Conservation (phyloP, 2,797 vertebrate genomes). For the Leuciscus waleckii region DNA sequence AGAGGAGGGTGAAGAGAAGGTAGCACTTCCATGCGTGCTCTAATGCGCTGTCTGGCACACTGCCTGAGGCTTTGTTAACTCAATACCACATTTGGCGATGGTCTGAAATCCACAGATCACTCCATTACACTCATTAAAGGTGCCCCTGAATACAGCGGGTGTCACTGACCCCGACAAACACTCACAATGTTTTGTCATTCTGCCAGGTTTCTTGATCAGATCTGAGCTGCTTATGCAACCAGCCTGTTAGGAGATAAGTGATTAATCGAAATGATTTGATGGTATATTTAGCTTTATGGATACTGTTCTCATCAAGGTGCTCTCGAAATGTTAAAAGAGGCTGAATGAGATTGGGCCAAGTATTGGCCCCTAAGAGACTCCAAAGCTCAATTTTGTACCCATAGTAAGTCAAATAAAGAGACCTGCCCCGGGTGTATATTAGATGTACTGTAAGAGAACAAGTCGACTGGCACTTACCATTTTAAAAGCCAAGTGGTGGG, state of each 20-base stretch:
- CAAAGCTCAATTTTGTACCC: conserved; percentile 52
- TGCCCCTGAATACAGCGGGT: conserved; percentile 60
- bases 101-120: conserved; percentile 43
- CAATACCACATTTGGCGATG: conserved; percentile 68
- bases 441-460: conserved; percentile 50
- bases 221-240: neutral
- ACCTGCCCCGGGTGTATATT: conserved; percentile 57
- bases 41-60: conserved; percentile 82
- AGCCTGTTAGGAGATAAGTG: neutral
- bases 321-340: conserved; percentile 19
- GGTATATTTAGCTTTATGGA: neutral
- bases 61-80: conserved; percentile 79
- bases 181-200: conserved; percentile 7
- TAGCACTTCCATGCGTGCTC: conserved; percentile 56
- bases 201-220: conserved; percentile 2
- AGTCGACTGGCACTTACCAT: conserved; percentile 43
- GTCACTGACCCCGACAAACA: conserved; percentile 62
- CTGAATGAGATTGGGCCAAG: conserved; percentile 29
- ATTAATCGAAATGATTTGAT: neutral
- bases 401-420: conserved; percentile 50
- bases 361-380: conserved; percentile 37
- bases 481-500: conserved; percentile 49
- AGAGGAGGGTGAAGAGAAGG: conserved; percentile 15
- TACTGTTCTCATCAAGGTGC: conserved; percentile 3
- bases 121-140: conserved; percentile 63